Conservation (phyloP, 2,797 vertebrate genomes). For the Gephyroberyx darwinii region DNA sequence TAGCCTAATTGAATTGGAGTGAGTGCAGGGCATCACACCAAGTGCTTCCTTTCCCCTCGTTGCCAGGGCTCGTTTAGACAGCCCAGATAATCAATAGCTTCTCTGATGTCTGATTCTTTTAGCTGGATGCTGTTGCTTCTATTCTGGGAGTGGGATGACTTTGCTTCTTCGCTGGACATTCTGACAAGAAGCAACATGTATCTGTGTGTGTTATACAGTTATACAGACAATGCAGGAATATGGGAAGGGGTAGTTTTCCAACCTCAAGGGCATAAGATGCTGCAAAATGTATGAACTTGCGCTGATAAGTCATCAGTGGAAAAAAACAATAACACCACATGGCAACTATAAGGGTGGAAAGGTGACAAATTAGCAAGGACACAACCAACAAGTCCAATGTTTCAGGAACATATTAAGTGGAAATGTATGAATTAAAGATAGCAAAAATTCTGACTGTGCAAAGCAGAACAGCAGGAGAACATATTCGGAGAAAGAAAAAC, state of each 20-base stretch:
- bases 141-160: constrained; percentile 45
- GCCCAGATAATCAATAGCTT: constrained; percentile 63
- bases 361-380: too few species aligned
- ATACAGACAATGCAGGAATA: too few species aligned
- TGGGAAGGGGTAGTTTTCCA: too few species aligned
- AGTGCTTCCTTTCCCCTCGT: constrained; percentile 51
- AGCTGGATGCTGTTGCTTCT: constrained; percentile 46
- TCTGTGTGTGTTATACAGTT: constrained; percentile 4
- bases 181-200: neutral
- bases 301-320: too few species aligned
- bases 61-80: constrained; percentile 54
- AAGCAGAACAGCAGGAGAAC: too few species aligned
- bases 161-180: constrained; percentile 22
- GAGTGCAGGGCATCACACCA: constrained; percentile 36
- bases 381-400: too few species aligned
- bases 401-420: too few species aligned
- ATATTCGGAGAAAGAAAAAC: too few species aligned
- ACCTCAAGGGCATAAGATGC: neutral
- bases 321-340: too few species aligned
- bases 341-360: too few species aligned
- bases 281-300: neutral
- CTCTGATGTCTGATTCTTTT: constrained; percentile 43
- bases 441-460: too few species aligned
- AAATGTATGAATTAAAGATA: too few species aligned
- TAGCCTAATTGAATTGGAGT: constrained; percentile 57